Evolutionary conservation across 2,113 vertebrate species (phyloP).

Genomic region (Anoplopoma fimbria): DNA sequence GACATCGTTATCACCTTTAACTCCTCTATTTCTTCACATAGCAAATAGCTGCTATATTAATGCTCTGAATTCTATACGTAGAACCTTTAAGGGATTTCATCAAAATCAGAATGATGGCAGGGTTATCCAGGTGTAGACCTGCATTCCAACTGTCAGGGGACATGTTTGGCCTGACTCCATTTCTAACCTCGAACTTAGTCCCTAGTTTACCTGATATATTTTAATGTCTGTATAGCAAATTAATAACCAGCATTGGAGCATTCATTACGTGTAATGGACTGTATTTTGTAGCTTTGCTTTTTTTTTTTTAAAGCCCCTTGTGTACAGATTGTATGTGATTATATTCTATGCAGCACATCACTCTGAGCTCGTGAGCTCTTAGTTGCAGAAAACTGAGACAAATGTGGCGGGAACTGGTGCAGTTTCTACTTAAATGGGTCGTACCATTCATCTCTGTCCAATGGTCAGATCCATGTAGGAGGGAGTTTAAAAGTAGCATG

Average conservation of each 20-base stretch:
- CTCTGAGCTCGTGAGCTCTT: background rate
- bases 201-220: background rate
- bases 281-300: background rate
- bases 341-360: background rate
- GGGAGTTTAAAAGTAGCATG: background rate
- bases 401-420: background rate
- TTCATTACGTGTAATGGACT: background rate
- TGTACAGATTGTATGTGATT: background rate
- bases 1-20: background rate
- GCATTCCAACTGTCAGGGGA: background rate
- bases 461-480: background rate
- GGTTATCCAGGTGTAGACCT: background rate
- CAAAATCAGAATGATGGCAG: background rate
- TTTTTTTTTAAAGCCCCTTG: background rate
- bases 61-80: background rate
- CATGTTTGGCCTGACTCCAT: background rate
- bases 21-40: background rate
- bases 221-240: background rate
- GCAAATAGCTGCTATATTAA: background rate
- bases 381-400: background rate
- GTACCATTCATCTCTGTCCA: background rate
- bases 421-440: background rate
- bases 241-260: background rate
- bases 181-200: background rate
- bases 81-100: background rate